These are phyloP conservation scores for Gallinago media DNA, from an alignment of 2,113 vertebrate genomes.

Conservation along the genomic window DNA sequence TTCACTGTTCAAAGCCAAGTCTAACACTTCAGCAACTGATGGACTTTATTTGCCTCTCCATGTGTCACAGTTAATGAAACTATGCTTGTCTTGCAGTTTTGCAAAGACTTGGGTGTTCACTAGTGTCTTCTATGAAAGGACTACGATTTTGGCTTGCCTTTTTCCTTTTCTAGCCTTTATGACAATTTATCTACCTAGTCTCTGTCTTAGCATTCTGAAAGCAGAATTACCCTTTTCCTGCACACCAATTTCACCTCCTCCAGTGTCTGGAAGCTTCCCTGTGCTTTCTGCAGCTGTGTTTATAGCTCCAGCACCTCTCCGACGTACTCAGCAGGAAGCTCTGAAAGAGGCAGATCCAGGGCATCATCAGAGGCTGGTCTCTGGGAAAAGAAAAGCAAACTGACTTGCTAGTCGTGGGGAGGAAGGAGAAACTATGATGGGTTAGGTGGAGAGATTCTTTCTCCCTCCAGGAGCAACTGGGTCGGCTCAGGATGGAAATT, in stretches of 20 bases:
- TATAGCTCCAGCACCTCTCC: background rate
- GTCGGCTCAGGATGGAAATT: background rate
- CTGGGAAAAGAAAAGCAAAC: background rate
- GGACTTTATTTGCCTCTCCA: background rate
- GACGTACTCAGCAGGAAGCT: background rate
- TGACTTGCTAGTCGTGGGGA: background rate
- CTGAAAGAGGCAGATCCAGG: background rate
- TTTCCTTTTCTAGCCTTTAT: background rate
- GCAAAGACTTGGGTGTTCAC: background rate
- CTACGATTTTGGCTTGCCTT: background rate
- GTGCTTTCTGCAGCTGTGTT: conserved; percentile 1
- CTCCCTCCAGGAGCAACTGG: background rate
- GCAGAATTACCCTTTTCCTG: background rate
- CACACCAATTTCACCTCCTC: background rate
- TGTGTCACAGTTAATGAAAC: background rate
- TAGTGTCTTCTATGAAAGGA: background rate
- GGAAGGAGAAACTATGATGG: background rate
- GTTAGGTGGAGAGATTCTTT: background rate
- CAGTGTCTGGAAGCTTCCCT: background rate
- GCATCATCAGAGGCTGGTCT: background rate
- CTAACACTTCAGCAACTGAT: background rate
- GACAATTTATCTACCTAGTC: background rate
- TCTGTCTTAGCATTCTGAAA: background rate
- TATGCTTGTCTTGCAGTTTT: background rate
- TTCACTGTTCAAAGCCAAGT: background rate